Conservation (phyloP, 1,140 invertebrate species). For the Oryctes rhinoceros region DNA sequence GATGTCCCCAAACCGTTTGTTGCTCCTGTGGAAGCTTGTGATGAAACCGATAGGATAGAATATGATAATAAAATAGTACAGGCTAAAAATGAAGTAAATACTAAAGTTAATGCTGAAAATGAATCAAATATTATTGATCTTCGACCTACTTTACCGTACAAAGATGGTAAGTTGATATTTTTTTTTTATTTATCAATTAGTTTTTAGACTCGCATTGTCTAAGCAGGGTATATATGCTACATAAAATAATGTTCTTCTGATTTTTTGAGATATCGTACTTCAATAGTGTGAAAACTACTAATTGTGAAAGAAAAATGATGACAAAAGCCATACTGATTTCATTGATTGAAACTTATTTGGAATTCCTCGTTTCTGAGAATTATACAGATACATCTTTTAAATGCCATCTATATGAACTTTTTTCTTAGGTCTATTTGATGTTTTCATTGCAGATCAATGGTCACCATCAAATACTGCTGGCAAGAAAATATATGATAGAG, state of each 20-base stretch:
- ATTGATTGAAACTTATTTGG: slow-evolving; percentile 40
- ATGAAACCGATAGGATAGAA: slow-evolving; percentile 55
- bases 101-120: slow-evolving; percentile 47
- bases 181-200: too few relatives aligned
- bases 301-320: slow-evolving; percentile 33
- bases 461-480: slow-evolving; percentile 82
- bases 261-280: too few relatives aligned
- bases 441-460: slow-evolving; percentile 75
- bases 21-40: slow-evolving; percentile 45
- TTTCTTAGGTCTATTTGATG: slow-evolving; percentile 1
- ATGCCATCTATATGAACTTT: background rate
- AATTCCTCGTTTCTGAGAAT: slow-evolving; percentile 48
- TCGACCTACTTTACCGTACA: slow-evolving; percentile 53
- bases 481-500: slow-evolving; percentile 82
- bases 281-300: too few relatives aligned
- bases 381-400: background rate
- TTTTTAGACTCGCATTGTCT: too few relatives aligned
- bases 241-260: too few relatives aligned
- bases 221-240: too few relatives aligned
- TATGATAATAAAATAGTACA: slow-evolving; percentile 52
- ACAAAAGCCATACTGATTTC: slow-evolving; percentile 42
- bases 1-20: slow-evolving; percentile 52
- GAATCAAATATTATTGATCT: slow-evolving; percentile 45
- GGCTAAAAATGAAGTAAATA: slow-evolving; percentile 55
- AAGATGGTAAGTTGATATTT: slow-evolving; percentile 51